Conservation (phyloP, 53 echinoderm and acorn worm genomes). For the Patiria pectinifera region DNA sequence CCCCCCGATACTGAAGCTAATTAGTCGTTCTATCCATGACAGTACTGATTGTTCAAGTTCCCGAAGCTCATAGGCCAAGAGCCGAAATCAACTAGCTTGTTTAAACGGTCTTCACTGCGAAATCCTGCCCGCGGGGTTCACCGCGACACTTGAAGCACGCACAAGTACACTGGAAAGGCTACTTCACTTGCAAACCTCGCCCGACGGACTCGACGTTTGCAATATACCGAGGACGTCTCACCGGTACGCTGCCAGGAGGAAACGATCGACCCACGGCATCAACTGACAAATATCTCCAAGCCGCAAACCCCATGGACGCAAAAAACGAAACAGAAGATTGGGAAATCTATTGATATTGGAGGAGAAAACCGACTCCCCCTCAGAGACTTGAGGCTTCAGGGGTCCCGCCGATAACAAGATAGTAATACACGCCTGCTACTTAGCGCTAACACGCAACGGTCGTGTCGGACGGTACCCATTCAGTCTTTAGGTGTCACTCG, state of each 20-base stretch:
- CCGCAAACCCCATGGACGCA: conserved; percentile 34
- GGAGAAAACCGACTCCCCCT: conserved; percentile 60
- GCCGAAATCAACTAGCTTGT: conserved; percentile 56
- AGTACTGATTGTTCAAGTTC: conserved; percentile 7
- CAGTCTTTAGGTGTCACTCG: conserved; percentile 30
- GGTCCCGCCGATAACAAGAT: conserved; percentile 49
- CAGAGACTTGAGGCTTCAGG: conserved; percentile 38
- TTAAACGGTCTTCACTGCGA: conserved; percentile 57
- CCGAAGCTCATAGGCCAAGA: conserved; percentile 4
- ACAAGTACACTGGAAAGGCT: conserved; percentile 63
- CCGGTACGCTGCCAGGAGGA: conserved; percentile 53
- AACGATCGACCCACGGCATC: conserved; percentile 59
- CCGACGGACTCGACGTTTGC: conserved; percentile 35
- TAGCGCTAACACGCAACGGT: conserved; percentile 37
- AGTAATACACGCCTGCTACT: conserved; percentile 38
- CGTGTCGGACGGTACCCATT: background rate
- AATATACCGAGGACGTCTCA: conserved; percentile 56
- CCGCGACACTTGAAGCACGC: conserved; percentile 48
- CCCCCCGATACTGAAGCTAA: conserved; percentile 12
- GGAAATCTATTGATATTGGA: conserved; percentile 60
- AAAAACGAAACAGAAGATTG: conserved; percentile 37
- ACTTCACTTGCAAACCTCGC: conserved; percentile 42
- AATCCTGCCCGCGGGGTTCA: conserved; percentile 63
- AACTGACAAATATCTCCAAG: conserved; percentile 56
- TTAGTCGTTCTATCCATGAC: conserved; percentile 40